Conservation (phyloP, 2,888 invertebrate species). For the Chrysolina americana region DNA sequence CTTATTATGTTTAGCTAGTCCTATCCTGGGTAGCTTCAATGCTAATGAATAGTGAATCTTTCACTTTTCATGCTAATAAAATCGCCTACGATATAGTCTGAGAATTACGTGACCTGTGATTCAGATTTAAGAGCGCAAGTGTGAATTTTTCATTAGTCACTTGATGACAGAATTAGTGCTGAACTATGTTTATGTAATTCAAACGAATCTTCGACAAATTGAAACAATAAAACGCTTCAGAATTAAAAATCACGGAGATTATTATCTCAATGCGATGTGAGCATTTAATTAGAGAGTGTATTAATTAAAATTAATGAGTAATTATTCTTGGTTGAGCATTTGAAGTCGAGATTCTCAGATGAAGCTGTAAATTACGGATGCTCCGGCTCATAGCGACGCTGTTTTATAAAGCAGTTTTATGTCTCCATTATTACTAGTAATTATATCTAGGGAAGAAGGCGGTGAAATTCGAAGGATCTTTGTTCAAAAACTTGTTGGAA, state of each 20-base stretch:
- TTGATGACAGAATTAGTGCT: neutral
- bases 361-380: neutral
- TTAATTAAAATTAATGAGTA: slow-evolving; percentile 61
- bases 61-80: neutral
- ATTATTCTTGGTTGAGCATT: slow-evolving; percentile 50
- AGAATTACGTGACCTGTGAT: slow-evolving; percentile 4
- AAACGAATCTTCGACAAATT: neutral
- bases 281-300: slow-evolving; percentile 54
- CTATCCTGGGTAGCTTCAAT: neutral
- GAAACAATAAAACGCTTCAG: slow-evolving; percentile 12
- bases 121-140: neutral
- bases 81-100: neutral
- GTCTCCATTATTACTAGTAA: neutral
- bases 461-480: neutral
- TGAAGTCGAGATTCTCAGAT: slow-evolving; percentile 1
- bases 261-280: slow-evolving; percentile 44
- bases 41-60: neutral
- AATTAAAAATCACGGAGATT: slow-evolving; percentile 35
- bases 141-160: neutral
- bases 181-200: neutral
- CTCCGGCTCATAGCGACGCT: neutral
- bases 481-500: neutral
- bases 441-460: neutral
- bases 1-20: neutral
- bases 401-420: neutral